Percentiles rank a stretch among this genome's conserved stretches.
These are phyloP conservation scores for Aethina tumida DNA, from an alignment of 1,140 invertebrate genomes.

Conservation along the genomic window DNA sequence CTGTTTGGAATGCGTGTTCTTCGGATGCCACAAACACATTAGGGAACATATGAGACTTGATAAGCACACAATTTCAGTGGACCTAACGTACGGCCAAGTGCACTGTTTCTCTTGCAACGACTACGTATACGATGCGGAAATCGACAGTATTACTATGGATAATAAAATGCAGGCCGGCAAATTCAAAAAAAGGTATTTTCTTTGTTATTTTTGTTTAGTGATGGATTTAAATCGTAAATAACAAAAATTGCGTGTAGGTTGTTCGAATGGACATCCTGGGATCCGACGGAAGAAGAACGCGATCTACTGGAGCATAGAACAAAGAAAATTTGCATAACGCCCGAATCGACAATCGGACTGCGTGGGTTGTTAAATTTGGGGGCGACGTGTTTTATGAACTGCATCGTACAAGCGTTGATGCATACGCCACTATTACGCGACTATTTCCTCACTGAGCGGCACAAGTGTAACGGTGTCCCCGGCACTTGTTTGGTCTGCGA, in stretches of 20 bases:
- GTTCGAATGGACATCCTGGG: conserved; percentile 49
- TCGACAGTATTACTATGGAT: conserved; percentile 41
- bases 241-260: conserved; percentile 18
- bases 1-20: conserved; percentile 85
- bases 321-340: conserved; percentile 65
- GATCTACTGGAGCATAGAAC: conserved; percentile 56
- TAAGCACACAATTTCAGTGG: conserved; percentile 76
- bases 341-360: conserved; percentile 78
- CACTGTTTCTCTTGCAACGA: conserved; percentile 86
- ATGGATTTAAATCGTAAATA: too few relatives aligned
- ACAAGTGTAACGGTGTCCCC: conserved; percentile 63
- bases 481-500: conserved; percentile 86
- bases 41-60: conserved; percentile 72
- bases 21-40: conserved; percentile 84
- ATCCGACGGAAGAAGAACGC: conserved; percentile 65
- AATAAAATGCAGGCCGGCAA: conserved; percentile 32
- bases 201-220: conserved; percentile 2
- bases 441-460: conserved; percentile 90
- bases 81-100: conserved; percentile 82
- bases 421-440: conserved; percentile 91
- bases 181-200: conserved; percentile 24
- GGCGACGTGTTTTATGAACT: conserved; percentile 99
- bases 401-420: conserved; percentile 88
- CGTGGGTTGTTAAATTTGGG: conserved; percentile 92
- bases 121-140: conserved; percentile 53